Percentiles rank a stretch among this genome's conserved stretches.
phyloP scores from a whole-genome alignment of 2,797 vertebrate species.

The Meriones psammophilus region DNA sequence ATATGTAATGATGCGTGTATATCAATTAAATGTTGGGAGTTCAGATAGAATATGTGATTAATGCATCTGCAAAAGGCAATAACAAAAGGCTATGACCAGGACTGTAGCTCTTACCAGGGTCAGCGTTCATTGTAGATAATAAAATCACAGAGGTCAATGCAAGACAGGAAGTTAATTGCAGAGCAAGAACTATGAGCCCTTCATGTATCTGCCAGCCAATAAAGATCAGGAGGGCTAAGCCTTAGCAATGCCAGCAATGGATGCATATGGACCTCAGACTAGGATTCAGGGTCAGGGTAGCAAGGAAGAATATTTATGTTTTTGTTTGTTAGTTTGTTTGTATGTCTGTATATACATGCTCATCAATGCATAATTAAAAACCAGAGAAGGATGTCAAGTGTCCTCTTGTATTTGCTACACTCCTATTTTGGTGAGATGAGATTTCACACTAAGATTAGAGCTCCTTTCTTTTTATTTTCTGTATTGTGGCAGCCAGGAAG shows the following conservation, averaged over 20 bases:
- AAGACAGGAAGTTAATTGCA: constrained; percentile 8
- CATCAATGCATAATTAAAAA: not conserved
- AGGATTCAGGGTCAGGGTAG: not conserved
- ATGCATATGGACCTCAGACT: not conserved
- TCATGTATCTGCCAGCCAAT: not conserved
- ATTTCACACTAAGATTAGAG: not conserved
- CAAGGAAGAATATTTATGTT: not conserved
- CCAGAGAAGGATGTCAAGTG: not conserved
- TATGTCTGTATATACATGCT: not conserved
- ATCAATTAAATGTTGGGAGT: constrained; percentile 18
- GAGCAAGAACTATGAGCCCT: not conserved
- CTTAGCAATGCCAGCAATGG: not conserved
- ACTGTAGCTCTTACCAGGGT: not conserved
- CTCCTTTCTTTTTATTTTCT: not conserved
- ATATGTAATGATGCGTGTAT: not conserved
- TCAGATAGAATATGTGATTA: constrained; percentile 20
- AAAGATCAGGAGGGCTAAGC: not conserved
- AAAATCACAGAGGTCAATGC: not conserved
- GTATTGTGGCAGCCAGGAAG: not conserved
- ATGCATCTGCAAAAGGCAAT: not conserved
- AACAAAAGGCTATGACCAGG: constrained; percentile 20
- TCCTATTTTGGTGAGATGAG: not conserved
- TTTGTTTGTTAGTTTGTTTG: not conserved
- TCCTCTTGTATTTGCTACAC: not conserved
- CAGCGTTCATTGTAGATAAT: not conserved